These are phyloP conservation scores for Drosophila niveifrons DNA, from an alignment of 2,888 invertebrate species.

Conservation along the genomic window DNA sequence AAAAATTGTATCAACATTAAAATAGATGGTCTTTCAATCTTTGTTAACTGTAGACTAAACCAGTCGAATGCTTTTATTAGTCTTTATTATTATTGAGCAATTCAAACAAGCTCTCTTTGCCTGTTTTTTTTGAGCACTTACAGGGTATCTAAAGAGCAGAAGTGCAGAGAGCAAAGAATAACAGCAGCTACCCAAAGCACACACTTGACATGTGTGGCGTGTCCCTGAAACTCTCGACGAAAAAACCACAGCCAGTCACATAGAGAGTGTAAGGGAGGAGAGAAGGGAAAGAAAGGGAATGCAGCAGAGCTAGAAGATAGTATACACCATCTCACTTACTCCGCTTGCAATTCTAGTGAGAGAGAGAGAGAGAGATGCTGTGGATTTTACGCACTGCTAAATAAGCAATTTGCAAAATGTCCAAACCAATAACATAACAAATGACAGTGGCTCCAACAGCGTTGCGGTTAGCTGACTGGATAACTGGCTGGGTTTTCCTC, in stretches of 20 bases:
- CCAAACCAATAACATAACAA: conserved; percentile 84
- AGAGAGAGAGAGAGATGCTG: conserved; percentile 40
- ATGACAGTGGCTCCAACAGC: conserved; percentile 72
- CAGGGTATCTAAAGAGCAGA: conserved; percentile 26
- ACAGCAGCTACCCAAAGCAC: conserved; percentile 42
- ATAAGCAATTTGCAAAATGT: conserved; percentile 85
- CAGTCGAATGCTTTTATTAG: too few relatives aligned
- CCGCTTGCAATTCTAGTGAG: background rate
- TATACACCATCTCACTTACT: background rate
- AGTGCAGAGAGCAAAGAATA: conserved; percentile 43
- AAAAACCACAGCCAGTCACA: conserved; percentile 34
- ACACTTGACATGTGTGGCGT: conserved; percentile 46
- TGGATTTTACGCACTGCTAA: conserved; percentile 84
- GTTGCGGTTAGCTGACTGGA: conserved; percentile 61
- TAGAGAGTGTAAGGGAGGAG: background rate
- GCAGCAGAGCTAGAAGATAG: too few relatives aligned
- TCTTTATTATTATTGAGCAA: too few relatives aligned
- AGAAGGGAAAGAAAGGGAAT: too few relatives aligned
- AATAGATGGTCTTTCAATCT: too few relatives aligned
- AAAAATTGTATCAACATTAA: too few relatives aligned
- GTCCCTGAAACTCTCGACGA: conserved; percentile 36
- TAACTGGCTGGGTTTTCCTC: conserved; percentile 47
- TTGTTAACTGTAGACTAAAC: too few relatives aligned
- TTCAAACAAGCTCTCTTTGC: background rate
- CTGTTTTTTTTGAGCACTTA: background rate